Percentiles rank a stretch among this genome's conserved stretches.
Conservation (phyloP, 2,888 invertebrate genomes). For the Pocota personata region DNA sequence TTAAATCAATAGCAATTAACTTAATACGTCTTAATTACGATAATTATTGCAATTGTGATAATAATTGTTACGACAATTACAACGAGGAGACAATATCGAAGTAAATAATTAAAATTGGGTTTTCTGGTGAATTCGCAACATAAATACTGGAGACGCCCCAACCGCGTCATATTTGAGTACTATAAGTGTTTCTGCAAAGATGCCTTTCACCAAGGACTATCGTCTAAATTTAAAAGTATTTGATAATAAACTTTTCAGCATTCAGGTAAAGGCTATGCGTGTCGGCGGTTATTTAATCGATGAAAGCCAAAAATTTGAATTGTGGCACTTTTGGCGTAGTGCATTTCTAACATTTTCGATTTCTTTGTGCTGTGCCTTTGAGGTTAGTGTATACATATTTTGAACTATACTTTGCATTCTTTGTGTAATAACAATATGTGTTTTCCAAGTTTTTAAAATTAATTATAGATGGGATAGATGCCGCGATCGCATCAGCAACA, state of each 20-base stretch:
- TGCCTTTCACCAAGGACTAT: background rate
- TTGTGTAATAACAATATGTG: background rate
- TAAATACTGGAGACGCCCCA: background rate
- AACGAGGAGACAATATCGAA: background rate
- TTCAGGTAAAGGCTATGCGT: conserved; percentile 76
- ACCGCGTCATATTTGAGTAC: background rate
- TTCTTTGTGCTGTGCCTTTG: conserved; percentile 74
- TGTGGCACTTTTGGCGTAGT: conserved; percentile 74
- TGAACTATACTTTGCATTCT: background rate
- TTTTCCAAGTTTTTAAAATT: conserved; percentile 9
- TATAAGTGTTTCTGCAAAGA: background rate
- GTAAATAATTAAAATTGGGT: background rate
- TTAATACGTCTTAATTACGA: too few relatives aligned
- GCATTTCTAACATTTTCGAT: conserved; percentile 77
- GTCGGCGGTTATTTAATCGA: conserved; percentile 76
- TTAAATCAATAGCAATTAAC: too few relatives aligned
- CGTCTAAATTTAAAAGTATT: conserved; percentile 73
- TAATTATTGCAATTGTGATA: conserved; percentile 6
- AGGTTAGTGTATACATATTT: conserved; percentile 48
- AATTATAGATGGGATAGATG: conserved; percentile 51
- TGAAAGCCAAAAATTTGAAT: conserved; percentile 71
- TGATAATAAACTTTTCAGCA: conserved; percentile 75
- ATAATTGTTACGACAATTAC: background rate
- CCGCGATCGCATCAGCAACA: conserved; percentile 77
- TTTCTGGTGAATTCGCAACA: background rate